Conservation (phyloP, 2,888 invertebrate genomes). For the Zootermopsis nevadensis region DNA sequence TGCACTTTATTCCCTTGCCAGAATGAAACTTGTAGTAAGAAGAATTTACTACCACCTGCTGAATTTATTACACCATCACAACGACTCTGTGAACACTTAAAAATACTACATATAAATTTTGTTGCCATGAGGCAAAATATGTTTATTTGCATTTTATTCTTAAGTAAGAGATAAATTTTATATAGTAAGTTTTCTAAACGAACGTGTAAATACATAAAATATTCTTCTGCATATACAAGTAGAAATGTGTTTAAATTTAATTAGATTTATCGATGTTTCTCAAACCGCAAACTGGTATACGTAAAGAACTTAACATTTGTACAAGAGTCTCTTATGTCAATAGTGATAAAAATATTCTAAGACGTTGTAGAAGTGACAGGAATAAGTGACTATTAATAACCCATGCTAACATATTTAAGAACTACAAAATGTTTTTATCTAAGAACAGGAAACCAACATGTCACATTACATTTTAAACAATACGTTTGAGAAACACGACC, state of each 20-base stretch:
- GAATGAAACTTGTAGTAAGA: neutral
- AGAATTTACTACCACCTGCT: neutral
- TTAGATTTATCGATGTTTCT: neutral
- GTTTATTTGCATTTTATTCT: neutral
- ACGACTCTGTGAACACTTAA: neutral
- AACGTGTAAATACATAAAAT: neutral
- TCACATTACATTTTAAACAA: too few species aligned
- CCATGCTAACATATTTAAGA: too few species aligned
- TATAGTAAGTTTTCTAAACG: neutral
- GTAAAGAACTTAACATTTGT: too few species aligned
- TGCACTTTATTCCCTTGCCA: neutral
- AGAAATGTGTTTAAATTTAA: neutral
- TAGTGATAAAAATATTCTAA: too few species aligned
- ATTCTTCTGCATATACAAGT: neutral
- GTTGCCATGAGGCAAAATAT: neutral
- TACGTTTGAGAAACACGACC: too few species aligned
- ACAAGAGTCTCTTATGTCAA: too few species aligned
- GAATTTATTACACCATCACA: neutral
- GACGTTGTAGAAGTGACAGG: too few species aligned
- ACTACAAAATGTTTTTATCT: too few species aligned
- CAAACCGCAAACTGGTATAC: neutral
- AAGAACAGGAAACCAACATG: too few species aligned
- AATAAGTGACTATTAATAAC: too few species aligned
- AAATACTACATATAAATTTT: neutral
- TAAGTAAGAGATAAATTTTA: neutral